Conservation (phyloP, 2,888 invertebrate species). For the Pyrrhia umbra region DNA sequence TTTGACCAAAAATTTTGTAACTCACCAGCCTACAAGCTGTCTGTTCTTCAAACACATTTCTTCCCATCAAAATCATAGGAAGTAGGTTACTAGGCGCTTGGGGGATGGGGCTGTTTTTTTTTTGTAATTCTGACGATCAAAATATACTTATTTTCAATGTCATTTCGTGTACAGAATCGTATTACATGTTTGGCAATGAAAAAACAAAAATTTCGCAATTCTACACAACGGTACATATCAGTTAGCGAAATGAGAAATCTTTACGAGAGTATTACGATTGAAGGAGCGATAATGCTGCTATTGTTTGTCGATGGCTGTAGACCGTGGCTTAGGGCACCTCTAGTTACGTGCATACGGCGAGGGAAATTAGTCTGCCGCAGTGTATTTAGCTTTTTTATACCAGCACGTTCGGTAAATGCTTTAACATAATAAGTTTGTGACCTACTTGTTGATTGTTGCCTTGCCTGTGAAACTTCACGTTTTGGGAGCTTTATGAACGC, state of each 20-base stretch:
- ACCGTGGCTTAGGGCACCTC: conserved; percentile 13
- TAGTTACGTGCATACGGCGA: conserved; percentile 33
- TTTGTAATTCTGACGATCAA: too few species aligned
- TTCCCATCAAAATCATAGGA: too few species aligned
- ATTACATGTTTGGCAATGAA: too few species aligned
- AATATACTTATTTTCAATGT: too few species aligned
- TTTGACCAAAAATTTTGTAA: not conserved
- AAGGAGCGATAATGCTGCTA: conserved; percentile 49
- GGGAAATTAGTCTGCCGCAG: conserved; percentile 55
- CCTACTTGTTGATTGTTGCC: conserved; percentile 54
- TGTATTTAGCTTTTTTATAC: conserved; percentile 46
- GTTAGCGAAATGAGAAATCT: conserved; percentile 33
- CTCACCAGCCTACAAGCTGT: too few species aligned
- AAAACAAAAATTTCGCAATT: conserved; percentile 13
- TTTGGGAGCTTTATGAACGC: conserved; percentile 4
- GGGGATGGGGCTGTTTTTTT: too few species aligned
- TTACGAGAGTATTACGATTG: conserved; percentile 41
- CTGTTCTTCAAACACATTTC: too few species aligned
- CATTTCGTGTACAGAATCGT: too few species aligned
- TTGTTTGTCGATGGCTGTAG: conserved; percentile 45
- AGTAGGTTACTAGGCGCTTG: too few species aligned
- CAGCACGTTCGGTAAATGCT: conserved; percentile 35
- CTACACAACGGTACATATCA: conserved; percentile 38
- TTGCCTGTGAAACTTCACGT: conserved; percentile 18
- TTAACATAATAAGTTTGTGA: conserved; percentile 51